A percentile compares a stretch with the other conserved stretches of the same genome.
Evolutionary conservation across 2,113 vertebrate genomes (phyloP).

Genomic region (Panthera tigris): DNA sequence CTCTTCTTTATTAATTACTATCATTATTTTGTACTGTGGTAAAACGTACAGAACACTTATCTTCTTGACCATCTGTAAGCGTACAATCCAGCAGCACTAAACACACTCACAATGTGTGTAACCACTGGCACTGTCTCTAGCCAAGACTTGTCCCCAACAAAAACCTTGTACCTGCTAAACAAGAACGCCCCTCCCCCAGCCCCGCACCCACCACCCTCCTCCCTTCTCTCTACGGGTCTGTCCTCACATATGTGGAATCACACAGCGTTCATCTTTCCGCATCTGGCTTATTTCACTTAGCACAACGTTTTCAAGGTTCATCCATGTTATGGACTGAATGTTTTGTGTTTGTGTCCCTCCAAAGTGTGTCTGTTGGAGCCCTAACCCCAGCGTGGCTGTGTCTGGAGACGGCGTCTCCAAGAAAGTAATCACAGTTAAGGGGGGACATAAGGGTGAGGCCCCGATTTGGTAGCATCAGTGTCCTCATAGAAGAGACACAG

Average conservation of each 20-base stretch:
- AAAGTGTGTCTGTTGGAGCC: neutral
- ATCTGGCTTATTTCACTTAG: neutral
- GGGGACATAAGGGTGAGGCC: neutral
- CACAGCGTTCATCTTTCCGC: neutral
- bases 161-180: neutral
- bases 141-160: neutral
- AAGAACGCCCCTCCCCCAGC: neutral
- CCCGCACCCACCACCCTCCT: neutral
- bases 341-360: neutral
- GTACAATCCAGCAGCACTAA: neutral
- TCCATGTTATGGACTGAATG: neutral
- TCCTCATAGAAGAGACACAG: neutral
- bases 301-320: neutral
- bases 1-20: neutral
- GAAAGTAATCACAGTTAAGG: neutral
- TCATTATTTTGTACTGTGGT: no score
- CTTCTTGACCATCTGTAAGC: neutral
- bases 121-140: neutral
- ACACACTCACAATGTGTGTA: neutral
- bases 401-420: neutral
- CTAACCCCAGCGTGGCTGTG: neutral
- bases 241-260: neutral
- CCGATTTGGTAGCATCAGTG: neutral
- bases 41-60: neutral
- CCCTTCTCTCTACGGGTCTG: no score